Evolutionary conservation across 2,888 invertebrate species (phyloP), one percentile per base, ranked within the genome.

Genomic region (Archips crataeganus): DNA sequence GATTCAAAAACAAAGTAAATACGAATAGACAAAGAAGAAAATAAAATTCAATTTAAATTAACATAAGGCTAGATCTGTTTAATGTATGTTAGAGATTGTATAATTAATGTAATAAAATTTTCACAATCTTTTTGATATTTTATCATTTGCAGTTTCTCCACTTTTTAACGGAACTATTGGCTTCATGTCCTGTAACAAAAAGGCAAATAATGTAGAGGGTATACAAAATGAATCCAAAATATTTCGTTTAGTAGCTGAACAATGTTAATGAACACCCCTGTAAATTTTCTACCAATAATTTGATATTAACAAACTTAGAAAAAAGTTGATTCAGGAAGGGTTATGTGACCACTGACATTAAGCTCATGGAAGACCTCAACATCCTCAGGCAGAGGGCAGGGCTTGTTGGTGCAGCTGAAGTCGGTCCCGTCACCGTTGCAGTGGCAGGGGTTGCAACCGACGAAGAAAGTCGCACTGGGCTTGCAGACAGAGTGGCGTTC

Each of bases 381-480:
- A 47, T 93, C 93, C 10, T 85, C 85, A 0, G 93, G 91, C 64
- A 92, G 75, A 0, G 92, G 88, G 71, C 95, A 95, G 0, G 88
- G 88, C 57, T 94, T 94, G 77, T 94, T 92, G 47, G 94, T 93
- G 78, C 95, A 95, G 5, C 85, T 78, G 77, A 88, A 92, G 76
- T 92, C 89, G 0, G 90, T 88, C 0, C 95, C 95, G 13, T 88
- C 84, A 0, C 77, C 62, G 75, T 92, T 93, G 76, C 95, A 95
- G 2, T 80, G 85, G 70, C 95, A 95, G 0, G 87, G 87, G 80
- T 94, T 94, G 76, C 95, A 95, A 59, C 90, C 87, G n/a, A 92
- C 83, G 79, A 90, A 86, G 79, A 95, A 95, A 0, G 81, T 87
- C 6, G 80, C 85, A 0, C 85, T 82, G 0, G 95, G 91, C 62